Evolutionary conservation across 2,797 vertebrate genomes (phyloP).

Genomic region (Scolopax bukidnonensis): DNA sequence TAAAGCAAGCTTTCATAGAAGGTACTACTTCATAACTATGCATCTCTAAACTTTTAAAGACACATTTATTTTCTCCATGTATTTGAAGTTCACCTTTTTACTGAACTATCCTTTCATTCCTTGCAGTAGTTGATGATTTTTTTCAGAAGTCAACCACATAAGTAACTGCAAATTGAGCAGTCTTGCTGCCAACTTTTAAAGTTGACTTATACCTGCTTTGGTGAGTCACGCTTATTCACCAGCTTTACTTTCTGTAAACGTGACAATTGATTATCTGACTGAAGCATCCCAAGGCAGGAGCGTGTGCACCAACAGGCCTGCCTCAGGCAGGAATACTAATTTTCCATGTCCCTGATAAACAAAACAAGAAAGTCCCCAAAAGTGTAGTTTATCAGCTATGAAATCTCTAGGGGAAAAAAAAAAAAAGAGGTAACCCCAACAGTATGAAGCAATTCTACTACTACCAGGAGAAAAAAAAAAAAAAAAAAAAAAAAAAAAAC

Average conservation of each 20-base stretch:
- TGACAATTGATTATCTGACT: accelerated
- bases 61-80: neutral
- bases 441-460: neutral
- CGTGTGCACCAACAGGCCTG: neutral
- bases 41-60: neutral
- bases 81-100: neutral
- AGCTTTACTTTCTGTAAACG: neutral
- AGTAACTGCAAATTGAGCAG: neutral
- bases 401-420: neutral
- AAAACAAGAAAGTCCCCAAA: neutral
- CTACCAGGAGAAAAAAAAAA: neutral
- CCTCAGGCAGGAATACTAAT: neutral
- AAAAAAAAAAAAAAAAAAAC: too few species aligned
- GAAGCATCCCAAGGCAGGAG: neutral
- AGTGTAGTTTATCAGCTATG: neutral
- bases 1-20: neutral
- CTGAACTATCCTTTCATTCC: neutral
- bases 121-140: neutral
- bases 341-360: neutral
- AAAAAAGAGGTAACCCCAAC: neutral
- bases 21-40: neutral
- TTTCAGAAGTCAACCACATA: neutral
- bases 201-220: neutral
- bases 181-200: neutral
- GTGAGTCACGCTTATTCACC: neutral